These are phyloP conservation scores for Tonatia bakeri DNA, from an alignment of 2,113 vertebrate genomes.

Conservation along the genomic window DNA sequence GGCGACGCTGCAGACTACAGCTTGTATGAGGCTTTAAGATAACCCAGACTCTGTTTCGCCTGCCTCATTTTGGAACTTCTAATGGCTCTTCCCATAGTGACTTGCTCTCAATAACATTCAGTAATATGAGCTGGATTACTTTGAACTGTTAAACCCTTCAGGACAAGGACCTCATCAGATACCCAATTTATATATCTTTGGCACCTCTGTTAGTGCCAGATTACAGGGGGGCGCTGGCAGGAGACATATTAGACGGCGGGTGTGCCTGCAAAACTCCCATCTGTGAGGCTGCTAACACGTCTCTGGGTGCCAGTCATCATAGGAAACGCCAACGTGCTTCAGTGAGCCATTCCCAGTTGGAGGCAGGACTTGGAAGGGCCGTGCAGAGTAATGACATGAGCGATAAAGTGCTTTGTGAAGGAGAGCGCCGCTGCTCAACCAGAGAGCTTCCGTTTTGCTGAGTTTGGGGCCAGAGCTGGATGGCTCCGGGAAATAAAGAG, in stretches of 20 bases:
- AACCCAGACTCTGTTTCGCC: not conserved
- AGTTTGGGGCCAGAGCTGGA: not conserved
- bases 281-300: not conserved
- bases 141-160: not conserved
- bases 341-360: not conserved
- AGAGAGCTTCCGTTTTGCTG: not conserved
- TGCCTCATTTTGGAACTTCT: not conserved
- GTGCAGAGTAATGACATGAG: not conserved
- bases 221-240: not conserved
- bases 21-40: not conserved
- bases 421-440: not conserved
- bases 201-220: not conserved
- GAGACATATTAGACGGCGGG: not conserved
- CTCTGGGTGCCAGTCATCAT: not conserved
- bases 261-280: not conserved
- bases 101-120: not conserved
- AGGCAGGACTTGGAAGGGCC: not conserved
- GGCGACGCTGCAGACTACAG: not conserved
- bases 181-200: not conserved
- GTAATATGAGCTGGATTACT: not conserved
- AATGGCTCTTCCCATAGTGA: not conserved
- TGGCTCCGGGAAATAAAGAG: not conserved
- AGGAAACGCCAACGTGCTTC: not conserved
- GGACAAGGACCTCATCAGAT: not conserved
- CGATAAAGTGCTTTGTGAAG: not conserved